phyloP scores from a whole-genome alignment of 2,888 invertebrate species.

The Torymus texanus region DNA sequence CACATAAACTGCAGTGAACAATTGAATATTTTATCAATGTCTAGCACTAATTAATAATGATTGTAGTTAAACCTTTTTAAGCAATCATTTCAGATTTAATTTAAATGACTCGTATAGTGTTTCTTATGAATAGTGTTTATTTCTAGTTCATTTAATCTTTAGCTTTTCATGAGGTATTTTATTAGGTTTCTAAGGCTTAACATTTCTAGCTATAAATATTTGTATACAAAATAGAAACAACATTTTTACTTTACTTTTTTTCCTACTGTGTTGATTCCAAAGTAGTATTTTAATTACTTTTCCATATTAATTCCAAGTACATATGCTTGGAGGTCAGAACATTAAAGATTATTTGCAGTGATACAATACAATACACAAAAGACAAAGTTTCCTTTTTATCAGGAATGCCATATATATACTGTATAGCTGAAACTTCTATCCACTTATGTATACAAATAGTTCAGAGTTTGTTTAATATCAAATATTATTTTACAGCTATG shows the following conservation, averaged over 20 bases:
- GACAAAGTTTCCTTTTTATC: slow-evolving; percentile 28
- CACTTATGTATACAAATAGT: slow-evolving; percentile 4
- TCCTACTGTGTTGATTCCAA: too few relatives aligned
- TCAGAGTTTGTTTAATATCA: slow-evolving; percentile 26
- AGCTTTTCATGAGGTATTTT: not conserved
- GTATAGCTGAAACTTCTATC: not conserved
- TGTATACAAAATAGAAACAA: too few relatives aligned
- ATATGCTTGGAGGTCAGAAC: too few relatives aligned
- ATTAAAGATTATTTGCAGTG: slow-evolving; percentile 25
- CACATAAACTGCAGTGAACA: not conserved
- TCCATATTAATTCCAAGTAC: too few relatives aligned
- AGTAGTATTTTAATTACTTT: too few relatives aligned
- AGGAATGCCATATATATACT: not conserved
- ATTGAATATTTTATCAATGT: slow-evolving; percentile 30
- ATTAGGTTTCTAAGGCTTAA: too few relatives aligned
- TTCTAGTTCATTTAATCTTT: not conserved
- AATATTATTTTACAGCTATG: slow-evolving; percentile 76
- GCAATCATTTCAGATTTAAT: slow-evolving; percentile 22
- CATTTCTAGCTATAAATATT: too few relatives aligned
- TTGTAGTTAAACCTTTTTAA: slow-evolving; percentile 14
- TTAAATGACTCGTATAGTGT: slow-evolving; percentile 6
- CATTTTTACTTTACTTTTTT: too few relatives aligned
- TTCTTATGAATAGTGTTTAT: not conserved
- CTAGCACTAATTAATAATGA: slow-evolving; percentile 18
- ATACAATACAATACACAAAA: slow-evolving; percentile 31